Evolutionary conservation across 2,888 invertebrate genomes (phyloP), one percentile per base, ranked within the genome.

Genomic region (Acrobasis consociella): DNA sequence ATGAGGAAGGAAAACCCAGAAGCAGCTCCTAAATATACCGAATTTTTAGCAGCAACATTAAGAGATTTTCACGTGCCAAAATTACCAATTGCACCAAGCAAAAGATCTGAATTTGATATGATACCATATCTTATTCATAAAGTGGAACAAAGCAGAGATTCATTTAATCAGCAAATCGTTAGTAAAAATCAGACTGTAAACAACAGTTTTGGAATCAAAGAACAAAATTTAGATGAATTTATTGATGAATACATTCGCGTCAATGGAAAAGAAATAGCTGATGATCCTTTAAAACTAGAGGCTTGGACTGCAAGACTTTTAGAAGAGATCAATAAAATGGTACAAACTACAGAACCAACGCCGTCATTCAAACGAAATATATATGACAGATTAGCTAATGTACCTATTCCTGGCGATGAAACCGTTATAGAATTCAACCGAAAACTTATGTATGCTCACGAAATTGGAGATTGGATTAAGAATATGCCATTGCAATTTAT

Each of bases 401-500:
- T 78, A 13, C 70, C 79, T 5, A 60, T 77, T 39, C 77, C 81
- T 46, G 69, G 65, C 22, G 71, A 78, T 16, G 75, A 81, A 66
- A 72, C 76, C 39, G 67, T 82, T 0, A 70, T 68, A 53, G 65
- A 74, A 61, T 80, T 83, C 66, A 71, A 70, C 11, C 67, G 72
- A 37, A 79, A 86, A 67, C 71, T 87, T 2, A 66, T 71, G 61
- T 85, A 83, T 58, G 77, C 78, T 0, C 79, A 80, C 70, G 84
- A 87, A 72, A 85, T 88, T 66, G 71, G 78, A 31, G 81, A 85
- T 37, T 88, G 86, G 86, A 64, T 87, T 46, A 80, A 82, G 67
- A 84, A 83, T 67, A 70, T 87, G 51, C 83, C 86, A 2, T 63
- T 88, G 3, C 58, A 77, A 61, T 72, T 80, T 8, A 64, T 78